Evolutionary conservation across 2,113 vertebrate genomes (phyloP), one percentile per base, ranked within the genome.

Genomic region (Corydoras sp.): DNA sequence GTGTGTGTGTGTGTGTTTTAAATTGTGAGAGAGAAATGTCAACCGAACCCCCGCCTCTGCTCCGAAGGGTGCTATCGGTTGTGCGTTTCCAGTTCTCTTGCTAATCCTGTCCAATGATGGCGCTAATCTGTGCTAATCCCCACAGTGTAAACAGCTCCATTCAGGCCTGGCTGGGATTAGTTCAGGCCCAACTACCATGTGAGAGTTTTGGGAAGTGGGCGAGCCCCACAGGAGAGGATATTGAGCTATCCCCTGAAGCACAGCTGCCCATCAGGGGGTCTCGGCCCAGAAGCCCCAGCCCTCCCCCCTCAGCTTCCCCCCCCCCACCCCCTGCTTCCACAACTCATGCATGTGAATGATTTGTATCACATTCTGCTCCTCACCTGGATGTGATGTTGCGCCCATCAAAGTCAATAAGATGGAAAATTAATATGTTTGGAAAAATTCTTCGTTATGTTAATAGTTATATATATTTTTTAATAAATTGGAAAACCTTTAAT

Each of bases 101-200:
- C 85, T 90, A 92, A 95, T 89, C 90, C 80, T 85, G 89, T 85
- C 85, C 90, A 84, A 78, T 86, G 85, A 91, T 87, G 85, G 80
- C 83, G 82, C 89, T 97, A 93, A 96, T 93, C 93, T 91, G 86
- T 82, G 85, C 90, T 89, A 93, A 94, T 91, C 91, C 84, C 80
- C 58, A 86, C 88, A 91, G 81, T 87, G 92, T 92, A 92, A 95
- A 97, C 93, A 96, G 68, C 79, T 65, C 82, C 81, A 90, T 90
- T 92, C 89, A 90, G 82, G 77, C 84, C 84, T 82, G 86, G 89
- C 84, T 79, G 84, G 91, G 93, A 98, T 98, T 93, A 95, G 91
- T 86, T 89, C 85, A 86, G 90, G 86, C 87, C 88, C 89, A 82
- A 84, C 91, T 94, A 88, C 89, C 88, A 85, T 86, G 82, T 85